These are phyloP conservation scores for Polyploca ridens DNA, from an alignment of 2,888 invertebrate species.

Conservation along the genomic window DNA sequence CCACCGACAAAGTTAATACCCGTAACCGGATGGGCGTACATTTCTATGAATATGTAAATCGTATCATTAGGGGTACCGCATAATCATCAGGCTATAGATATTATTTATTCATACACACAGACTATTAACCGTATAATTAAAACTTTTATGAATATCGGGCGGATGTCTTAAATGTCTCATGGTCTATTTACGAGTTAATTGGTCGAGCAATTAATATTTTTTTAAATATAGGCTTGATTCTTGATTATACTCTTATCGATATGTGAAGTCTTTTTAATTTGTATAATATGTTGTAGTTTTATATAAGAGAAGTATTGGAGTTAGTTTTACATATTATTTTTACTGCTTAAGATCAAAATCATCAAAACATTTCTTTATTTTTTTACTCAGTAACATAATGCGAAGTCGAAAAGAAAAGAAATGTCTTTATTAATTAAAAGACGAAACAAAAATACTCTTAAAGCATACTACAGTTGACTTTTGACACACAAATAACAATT, in stretches of 20 bases:
- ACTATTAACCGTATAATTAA: conserved; percentile 10
- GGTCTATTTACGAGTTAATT: conserved; percentile 14
- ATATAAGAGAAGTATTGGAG: too few species aligned
- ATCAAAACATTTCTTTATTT: too few species aligned
- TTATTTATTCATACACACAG: conserved; percentile 21
- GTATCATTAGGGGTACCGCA: conserved; percentile 37
- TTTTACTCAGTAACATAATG: too few species aligned
- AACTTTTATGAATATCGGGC: conserved; percentile 13
- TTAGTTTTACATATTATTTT: too few species aligned
- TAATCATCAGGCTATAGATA: conserved; percentile 24
- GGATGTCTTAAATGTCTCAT: conserved; percentile 13
- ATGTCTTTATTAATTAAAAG: too few species aligned
- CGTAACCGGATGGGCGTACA: conserved; percentile 26
- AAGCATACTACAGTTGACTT: conserved; percentile 10
- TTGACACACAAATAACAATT: conserved; percentile 23
- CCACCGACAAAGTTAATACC: conserved; percentile 20
- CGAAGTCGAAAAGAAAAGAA: too few species aligned
- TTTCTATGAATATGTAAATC: conserved; percentile 46
- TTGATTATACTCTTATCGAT: conserved; percentile 5
- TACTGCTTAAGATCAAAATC: too few species aligned
- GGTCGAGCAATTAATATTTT: conserved; percentile 12
- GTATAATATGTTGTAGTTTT: too few species aligned
- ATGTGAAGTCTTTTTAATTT: conserved; percentile 21
- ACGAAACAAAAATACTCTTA: too few species aligned
- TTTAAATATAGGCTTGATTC: conserved; percentile 5